A percentile compares a stretch with the other conserved stretches of the same genome.
Evolutionary conservation across 2,888 invertebrate species (phyloP).

Genomic region (Vannuccia rotundouncinata): DNA sequence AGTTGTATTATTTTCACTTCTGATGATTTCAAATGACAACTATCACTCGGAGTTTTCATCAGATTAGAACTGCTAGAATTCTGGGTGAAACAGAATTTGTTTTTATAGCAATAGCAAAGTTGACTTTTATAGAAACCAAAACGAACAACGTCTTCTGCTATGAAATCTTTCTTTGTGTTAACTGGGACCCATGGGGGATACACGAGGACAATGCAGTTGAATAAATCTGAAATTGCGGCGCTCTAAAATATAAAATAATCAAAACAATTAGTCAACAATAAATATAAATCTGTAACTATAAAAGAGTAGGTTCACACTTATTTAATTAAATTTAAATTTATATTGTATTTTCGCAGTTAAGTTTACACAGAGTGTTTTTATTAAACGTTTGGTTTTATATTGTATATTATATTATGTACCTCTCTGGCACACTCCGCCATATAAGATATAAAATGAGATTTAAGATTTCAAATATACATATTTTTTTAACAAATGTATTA

Average conservation of each 20-base stretch:
- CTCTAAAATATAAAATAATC: not conserved
- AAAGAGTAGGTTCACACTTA: too few relatives aligned
- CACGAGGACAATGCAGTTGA: not conserved
- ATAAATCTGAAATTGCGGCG: not conserved
- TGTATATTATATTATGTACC: not conserved
- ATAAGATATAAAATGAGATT: too few relatives aligned
- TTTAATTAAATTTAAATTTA: too few relatives aligned
- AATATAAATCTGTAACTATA: not conserved
- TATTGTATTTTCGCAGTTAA: too few relatives aligned
- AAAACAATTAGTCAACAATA: not conserved
- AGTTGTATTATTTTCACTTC: not conserved
- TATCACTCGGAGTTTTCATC: not conserved
- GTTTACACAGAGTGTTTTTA: too few relatives aligned
- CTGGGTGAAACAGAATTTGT: not conserved
- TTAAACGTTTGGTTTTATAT: not conserved
- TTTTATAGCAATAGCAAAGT: not conserved
- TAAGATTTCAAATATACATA: too few relatives aligned
- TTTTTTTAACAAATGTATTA: too few relatives aligned
- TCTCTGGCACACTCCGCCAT: not conserved
- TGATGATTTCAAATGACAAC: not conserved
- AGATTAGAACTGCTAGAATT: not conserved
- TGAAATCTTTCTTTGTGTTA: not conserved
- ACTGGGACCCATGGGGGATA: not conserved
- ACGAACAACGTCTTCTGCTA: not conserved
- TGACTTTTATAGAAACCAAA: not conserved